A percentile compares a stretch with the other conserved stretches of the same genome.
Conservation (phyloP, 2,797 vertebrate species). For the Tragopan temminckii region DNA sequence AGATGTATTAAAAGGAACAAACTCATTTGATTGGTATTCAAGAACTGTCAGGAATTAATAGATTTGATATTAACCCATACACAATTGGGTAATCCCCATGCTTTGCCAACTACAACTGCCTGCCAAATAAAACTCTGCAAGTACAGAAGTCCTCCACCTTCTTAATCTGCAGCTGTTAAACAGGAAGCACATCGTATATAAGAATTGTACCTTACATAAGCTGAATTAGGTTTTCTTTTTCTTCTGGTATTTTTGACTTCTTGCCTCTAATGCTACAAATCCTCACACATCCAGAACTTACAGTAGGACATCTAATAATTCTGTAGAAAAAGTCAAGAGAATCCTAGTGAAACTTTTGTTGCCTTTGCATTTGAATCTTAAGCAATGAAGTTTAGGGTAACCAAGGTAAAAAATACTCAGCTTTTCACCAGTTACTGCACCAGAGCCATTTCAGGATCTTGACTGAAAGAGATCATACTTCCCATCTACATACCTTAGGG, state of each 20-base stretch:
- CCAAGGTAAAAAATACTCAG: not conserved
- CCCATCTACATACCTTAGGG: not conserved
- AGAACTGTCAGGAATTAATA: not conserved
- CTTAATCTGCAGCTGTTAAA: not conserved
- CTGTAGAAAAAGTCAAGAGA: not conserved
- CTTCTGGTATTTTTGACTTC: not conserved
- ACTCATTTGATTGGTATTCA: not conserved
- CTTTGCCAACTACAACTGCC: not conserved
- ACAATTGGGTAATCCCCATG: not conserved
- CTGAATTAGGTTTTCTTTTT: not conserved
- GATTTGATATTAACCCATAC: not conserved
- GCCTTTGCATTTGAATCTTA: not conserved
- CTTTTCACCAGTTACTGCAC: not conserved
- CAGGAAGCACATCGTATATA: not conserved
- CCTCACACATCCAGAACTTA: not conserved
- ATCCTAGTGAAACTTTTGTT: not conserved
- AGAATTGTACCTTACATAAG: not conserved
- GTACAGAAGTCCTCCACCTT: not conserved
- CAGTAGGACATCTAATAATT: not conserved
- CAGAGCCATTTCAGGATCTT: not conserved
- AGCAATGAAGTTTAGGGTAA: not conserved
- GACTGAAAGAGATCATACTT: not conserved
- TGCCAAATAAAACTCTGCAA: not conserved
- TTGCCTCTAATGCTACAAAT: not conserved
- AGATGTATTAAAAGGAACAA: not conserved